Evolutionary conservation across 2,113 vertebrate genomes (phyloP), one percentile per base, ranked within the genome.

Genomic region (Maccullochella peelii): DNA sequence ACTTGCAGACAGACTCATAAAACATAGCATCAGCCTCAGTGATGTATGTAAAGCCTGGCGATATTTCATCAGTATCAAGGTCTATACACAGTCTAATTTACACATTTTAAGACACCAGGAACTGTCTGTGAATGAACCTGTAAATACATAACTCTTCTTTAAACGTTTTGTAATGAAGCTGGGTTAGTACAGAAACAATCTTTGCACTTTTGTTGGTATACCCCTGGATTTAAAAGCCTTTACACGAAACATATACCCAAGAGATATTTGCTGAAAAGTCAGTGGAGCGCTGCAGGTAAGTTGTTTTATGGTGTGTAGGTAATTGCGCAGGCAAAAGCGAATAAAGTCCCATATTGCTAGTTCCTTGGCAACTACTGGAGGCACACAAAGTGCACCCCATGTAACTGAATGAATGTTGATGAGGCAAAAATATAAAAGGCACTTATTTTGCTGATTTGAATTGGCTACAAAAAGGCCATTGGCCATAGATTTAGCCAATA

Each of bases 11-110:
- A 76, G 63, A 73, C 57, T 72, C 16, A 30, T 65, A 73, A 79
- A 86, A 86, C 71, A 80, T n/a, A 5, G 55, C 79, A 72, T 79
- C 70, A 77, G 73, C 62, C n/a, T 85, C 59, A 57, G 58, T 77
- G 44, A 61, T 21, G 38, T 23, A 66, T 70, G 47, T 80, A 70
- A 82, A 73, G 75, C 67, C 58, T 57, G 66, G 57, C 0, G 1
- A 65, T 74, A 69, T 55, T 62, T 76, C n/a, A 65, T 30, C 52
- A 33, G 58, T 25, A 30, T 74, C 52, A 67, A 69, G 20, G 70
- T 69, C 71, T 59, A 36, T 23, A 57, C 77, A 73, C 57, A 20
- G 25, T 36, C 30, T n/a, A 30, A 66, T 75, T 67, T 8, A 21
- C 42, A 70, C 33, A 44, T 62, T 55, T 75, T 12, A 54, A 61